Base-by-base conservation (phyloP, 2,888 invertebrate species). In the Scaptomyza caliginosa region DNA sequence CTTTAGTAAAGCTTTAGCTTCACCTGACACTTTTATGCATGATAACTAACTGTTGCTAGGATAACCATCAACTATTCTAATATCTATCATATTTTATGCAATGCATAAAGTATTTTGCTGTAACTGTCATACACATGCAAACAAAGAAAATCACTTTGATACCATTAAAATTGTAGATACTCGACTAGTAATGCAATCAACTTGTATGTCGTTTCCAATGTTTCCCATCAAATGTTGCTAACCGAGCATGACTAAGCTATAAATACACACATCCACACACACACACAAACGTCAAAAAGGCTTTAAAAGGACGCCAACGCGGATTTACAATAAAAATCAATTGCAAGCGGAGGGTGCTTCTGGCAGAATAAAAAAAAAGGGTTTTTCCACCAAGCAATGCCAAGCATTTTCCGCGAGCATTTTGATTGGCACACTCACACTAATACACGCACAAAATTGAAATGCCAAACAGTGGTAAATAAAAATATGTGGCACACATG, bases 401-500 rank as follows among this genome's bases (percentile, higher is more conserved):
- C 63, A 83, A 83, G 83, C 62, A 86, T 83, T 81, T 86, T 76
- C 74, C 86, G 84, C 83, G 79, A 69, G 84, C 71, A 84, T 86
- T 82, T 84, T 84, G 84, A 84, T 84, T 84, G 86, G 81, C 86
- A 68, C 77, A 77, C 79, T 74, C 67, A 52, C 24, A 7, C 39
- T 30, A 19, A 3, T 10, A 48, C 56, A 64, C 51, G 55, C 58
- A 67, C 74, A 60, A 40, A 78, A 80, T 80, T 76, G 82, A 78
- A 81, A 82, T 78, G 71, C 81, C 80, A 74, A 67, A 64, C 74
- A 72, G 57, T 51, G 70, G 54, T 54, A 59, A 55, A 59, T 63
- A 62, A 59, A 65, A 59, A 77, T 77, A 74, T 77, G 70, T 69
- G 49, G 69, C 73, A 73, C 75, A 77, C 77, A 82, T 85, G 80